Evolutionary conservation across 1,140 invertebrate genomes (phyloP), one percentile per base, ranked within the genome.

Genomic region (Palaemon carinicauda): DNA sequence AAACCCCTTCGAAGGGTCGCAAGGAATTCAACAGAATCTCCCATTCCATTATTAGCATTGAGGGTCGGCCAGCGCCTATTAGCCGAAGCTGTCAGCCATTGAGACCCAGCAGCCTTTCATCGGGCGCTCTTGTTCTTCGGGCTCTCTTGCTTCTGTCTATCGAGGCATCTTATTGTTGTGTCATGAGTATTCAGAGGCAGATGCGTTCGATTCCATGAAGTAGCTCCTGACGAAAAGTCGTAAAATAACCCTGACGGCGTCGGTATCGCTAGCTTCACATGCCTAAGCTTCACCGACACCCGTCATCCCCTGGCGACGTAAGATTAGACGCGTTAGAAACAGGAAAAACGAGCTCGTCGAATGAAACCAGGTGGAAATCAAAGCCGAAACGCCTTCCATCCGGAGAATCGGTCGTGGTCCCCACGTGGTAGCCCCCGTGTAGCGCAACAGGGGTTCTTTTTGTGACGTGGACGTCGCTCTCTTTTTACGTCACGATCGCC

Each of bases 161-260:
- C 84, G 84, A 80, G 84, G 77, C 84, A 86, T 86, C 84, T 86
- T 78, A 86, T 86, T 86, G 84, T 86, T 86, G 84, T 80, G 84
- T 86, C 84, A 86, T 73, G 84, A 60, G 78, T 69, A 86, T 86
- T 86, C 77, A 86, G 65, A n/a, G 50, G 15, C 56, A 31, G 1
- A 5, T n/a, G 84, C 65, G 84, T 86, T 50, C 84, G 84, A 79
- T 71, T 86, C 84, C 84, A 14, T 73, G 29, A 17, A n/a, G 21
- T n/a, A 29, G 0, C 0, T 24, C 74, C 24, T 15, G 24, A 41
- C 41, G 41, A 4, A n/a, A n/a, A 41, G 41, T 41, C 41, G 41
- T 41, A 5, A 41, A 41, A 41, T 41, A 41, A 41, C 41, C 41
- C 41, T 41, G 41, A 41, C 1, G 41, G 7, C 41, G 41, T 41